These are phyloP conservation scores for Chironomus riparius DNA, from an alignment of 2,888 invertebrate genomes.

Conservation along the genomic window DNA sequence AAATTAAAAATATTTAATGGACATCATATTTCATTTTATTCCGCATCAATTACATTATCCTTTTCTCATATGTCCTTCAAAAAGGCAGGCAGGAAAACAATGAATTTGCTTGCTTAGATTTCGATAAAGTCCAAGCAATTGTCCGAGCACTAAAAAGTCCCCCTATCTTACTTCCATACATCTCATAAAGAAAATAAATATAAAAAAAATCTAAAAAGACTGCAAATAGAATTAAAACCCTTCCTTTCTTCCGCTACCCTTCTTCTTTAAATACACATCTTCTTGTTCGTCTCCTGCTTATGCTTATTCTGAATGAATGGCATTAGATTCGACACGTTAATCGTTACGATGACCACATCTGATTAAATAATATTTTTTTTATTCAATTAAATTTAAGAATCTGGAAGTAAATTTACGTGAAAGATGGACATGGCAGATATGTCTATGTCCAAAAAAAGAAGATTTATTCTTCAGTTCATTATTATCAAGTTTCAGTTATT, in stretches of 20 bases:
- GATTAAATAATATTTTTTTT: constrained; percentile 14
- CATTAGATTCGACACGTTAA: constrained; percentile 26
- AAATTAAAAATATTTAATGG: constrained; percentile 13
- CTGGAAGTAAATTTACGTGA: neutral
- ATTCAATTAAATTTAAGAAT: neutral
- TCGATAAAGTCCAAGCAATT: constrained; percentile 13
- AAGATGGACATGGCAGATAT: neutral
- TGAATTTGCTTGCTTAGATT: constrained; percentile 15
- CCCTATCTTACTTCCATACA: neutral
- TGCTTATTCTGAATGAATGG: neutral
- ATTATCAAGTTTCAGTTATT: constrained; percentile 4
- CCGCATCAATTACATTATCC: constrained; percentile 12
- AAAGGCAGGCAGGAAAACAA: neutral
- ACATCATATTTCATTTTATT: constrained; percentile 25
- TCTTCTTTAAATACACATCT: neutral
- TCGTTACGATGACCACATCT: constrained; percentile 26
- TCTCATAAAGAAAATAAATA: neutral
- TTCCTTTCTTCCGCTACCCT: neutral
- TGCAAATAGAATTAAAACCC: neutral
- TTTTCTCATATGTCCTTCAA: neutral
- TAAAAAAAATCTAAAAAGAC: neutral
- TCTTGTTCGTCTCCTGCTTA: neutral
- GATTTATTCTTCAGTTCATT: neutral
- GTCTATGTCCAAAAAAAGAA: neutral
- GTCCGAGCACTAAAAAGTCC: neutral